Percentiles rank a stretch among this genome's conserved stretches.
These are phyloP conservation scores for Bergia puertoricense DNA, from an alignment of 92 coral and sea anemone species.

Conservation along the genomic window DNA sequence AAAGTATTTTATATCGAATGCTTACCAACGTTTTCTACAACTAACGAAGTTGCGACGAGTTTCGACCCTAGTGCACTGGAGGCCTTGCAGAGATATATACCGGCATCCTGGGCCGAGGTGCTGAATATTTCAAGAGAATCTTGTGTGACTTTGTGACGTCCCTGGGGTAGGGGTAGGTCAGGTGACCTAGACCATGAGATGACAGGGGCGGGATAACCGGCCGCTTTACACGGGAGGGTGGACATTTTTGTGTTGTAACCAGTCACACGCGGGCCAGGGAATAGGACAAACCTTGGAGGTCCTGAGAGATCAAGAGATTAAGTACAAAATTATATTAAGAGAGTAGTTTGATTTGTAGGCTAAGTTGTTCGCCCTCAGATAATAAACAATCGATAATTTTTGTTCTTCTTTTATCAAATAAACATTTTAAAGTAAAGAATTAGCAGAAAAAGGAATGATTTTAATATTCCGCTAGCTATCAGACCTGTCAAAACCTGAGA, in stretches of 20 bases:
- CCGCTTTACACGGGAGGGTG: background rate
- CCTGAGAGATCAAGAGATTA: background rate
- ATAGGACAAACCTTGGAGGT: background rate
- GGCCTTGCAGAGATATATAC: background rate
- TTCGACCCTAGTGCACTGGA: background rate
- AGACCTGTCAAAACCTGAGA: no score
- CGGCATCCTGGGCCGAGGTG: background rate
- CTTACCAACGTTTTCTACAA: slow-evolving; percentile 40
- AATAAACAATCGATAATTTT: no score
- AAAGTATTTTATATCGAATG: background rate
- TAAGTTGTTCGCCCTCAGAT: no score
- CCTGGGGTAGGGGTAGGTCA: background rate
- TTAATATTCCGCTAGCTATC: no score
- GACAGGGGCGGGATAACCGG: no score
- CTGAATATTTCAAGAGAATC: background rate
- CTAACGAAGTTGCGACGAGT: slow-evolving; percentile 22
- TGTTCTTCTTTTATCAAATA: no score
- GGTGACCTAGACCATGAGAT: no score
- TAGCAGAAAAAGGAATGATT: no score
- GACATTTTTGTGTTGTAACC: background rate
- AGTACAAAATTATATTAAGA: no score
- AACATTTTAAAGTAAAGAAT: no score
- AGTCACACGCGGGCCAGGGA: background rate
- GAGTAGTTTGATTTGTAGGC: no score
- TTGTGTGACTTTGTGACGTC: background rate